Conservation (phyloP, 2,113 vertebrate genomes). For the Rhinichthys klamathensis region DNA sequence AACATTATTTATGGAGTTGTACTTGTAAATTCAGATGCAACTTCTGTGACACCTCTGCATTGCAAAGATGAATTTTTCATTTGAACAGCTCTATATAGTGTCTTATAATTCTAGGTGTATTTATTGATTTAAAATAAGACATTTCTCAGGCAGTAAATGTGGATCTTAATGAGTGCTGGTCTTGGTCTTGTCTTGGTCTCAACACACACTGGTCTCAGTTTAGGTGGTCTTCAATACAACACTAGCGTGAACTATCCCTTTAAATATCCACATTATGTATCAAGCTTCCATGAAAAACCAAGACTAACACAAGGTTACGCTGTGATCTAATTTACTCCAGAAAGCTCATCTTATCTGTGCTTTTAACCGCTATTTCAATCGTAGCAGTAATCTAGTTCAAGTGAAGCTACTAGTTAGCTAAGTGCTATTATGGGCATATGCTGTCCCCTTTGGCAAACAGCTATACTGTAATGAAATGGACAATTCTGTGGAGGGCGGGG, state of each 20-base stretch:
- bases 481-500: neutral
- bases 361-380: conserved; percentile 1
- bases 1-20: no score
- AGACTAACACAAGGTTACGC: neutral
- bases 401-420: conserved; percentile 18
- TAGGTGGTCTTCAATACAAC: no score
- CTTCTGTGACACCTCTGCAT: neutral
- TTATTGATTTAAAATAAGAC: no score
- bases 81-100: neutral
- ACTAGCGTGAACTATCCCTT: neutral
- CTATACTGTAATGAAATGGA: conserved; percentile 10
- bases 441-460: neutral
- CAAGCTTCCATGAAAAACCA: neutral
- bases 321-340: neutral
- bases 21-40: no score
- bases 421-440: conserved; percentile 9
- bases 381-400: neutral
- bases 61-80: neutral
- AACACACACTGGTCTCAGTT: no score
- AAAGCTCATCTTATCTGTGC: neutral
- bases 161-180: no score
- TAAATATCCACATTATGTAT: neutral
- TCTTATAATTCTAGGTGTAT: no score
- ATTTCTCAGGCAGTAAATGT: no score
- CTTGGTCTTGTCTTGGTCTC: no score